Conservation (phyloP, 2,113 vertebrate genomes). For the Ptilonorhynchus violaceus region DNA sequence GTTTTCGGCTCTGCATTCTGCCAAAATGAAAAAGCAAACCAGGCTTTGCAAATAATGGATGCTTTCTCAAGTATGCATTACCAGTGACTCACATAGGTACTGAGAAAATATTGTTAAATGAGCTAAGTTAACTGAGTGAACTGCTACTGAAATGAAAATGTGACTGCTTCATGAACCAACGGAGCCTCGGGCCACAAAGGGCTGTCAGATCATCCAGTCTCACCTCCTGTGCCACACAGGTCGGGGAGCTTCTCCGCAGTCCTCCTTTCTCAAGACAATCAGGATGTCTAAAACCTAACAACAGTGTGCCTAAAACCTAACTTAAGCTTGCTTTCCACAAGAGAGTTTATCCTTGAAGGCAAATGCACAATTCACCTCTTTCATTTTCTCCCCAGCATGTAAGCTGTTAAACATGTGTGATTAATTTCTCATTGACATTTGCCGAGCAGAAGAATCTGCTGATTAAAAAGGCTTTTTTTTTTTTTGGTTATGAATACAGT, state of each 20-base stretch:
- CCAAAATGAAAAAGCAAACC: conserved; percentile 11
- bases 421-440: background rate
- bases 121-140: conserved; percentile 54
- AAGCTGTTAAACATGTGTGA: background rate
- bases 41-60: conserved; percentile 34
- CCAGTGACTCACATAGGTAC: background rate
- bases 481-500: background rate
- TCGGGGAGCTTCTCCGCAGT: background rate
- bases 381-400: background rate
- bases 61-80: conserved; percentile 38
- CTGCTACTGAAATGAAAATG: conserved; percentile 46
- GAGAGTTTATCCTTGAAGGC: background rate
- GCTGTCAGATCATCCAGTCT: background rate
- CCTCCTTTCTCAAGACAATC: background rate
- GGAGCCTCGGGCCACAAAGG: background rate
- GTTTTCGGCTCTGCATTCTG: conserved; percentile 42
- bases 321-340: background rate
- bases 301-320: background rate
- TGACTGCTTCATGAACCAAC: conserved; percentile 4
- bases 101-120: conserved; percentile 55
- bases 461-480: background rate
- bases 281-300: background rate
- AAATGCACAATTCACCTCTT: background rate
- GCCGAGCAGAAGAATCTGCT: background rate
- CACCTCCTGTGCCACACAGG: background rate